phyloP scores from a whole-genome alignment of 2,797 vertebrate genomes.

The Leuciscus waleckii region DNA sequence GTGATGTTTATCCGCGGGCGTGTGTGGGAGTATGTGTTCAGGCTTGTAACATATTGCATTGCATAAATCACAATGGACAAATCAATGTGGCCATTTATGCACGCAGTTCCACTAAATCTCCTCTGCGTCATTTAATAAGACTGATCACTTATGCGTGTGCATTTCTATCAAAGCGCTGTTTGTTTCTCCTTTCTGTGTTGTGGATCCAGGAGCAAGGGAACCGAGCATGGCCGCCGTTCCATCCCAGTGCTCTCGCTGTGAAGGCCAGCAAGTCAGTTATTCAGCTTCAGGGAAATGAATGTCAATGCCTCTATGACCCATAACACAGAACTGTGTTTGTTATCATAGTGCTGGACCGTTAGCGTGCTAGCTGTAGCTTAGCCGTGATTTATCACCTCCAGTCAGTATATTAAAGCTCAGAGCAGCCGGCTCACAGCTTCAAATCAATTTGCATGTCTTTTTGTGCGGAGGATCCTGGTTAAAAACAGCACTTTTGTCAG shows the following conservation, averaged over 20 bases:
- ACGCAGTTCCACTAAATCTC: slow-evolving; percentile 32
- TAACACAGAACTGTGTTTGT: slow-evolving; percentile 45
- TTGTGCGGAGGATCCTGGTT: slow-evolving; percentile 12
- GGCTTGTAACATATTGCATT: slow-evolving; percentile 18
- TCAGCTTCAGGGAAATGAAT: slow-evolving; percentile 50
- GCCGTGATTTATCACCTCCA: slow-evolving; percentile 56
- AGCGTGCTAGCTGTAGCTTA: slow-evolving; percentile 48
- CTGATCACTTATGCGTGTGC: slow-evolving; percentile 15
- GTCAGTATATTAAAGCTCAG: slow-evolving; percentile 43
- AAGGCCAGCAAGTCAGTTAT: slow-evolving; percentile 43
- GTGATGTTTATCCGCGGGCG: slow-evolving; percentile 13
- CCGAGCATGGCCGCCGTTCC: slow-evolving; percentile 33
- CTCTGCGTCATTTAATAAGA: slow-evolving; percentile 42
- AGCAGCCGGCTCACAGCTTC: slow-evolving; percentile 23
- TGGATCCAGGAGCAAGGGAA: slow-evolving; percentile 48
- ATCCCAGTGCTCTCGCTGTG: slow-evolving; percentile 30
- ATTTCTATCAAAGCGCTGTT: slow-evolving; percentile 25
- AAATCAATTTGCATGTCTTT: slow-evolving; percentile 46
- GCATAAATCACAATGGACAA: slow-evolving; percentile 37
- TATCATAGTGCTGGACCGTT: slow-evolving; percentile 54
- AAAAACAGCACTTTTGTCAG: slow-evolving; percentile 35
- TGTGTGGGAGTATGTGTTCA: slow-evolving; percentile 4
- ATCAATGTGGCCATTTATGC: slow-evolving; percentile 39
- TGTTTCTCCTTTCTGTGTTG: slow-evolving; percentile 39
- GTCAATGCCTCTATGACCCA: slow-evolving; percentile 53